Base-by-base conservation (phyloP, 1,140 invertebrate genomes). In the Protaetia brevitarsis region DNA sequence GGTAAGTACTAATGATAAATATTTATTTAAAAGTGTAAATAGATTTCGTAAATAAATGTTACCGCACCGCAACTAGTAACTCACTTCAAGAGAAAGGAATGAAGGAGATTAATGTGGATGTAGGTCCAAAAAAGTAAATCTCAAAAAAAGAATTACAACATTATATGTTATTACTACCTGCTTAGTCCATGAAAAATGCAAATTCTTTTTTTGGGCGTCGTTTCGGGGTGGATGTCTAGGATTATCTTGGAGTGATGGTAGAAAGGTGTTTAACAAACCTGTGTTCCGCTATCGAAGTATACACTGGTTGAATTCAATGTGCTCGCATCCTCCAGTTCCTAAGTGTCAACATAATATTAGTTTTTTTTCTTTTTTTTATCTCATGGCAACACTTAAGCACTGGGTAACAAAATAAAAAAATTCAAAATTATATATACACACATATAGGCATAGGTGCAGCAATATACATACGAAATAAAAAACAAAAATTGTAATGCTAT, bases 181-280 rank as follows among this genome's bases (percentile, higher is more conserved):
- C 19, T 51, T 19, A 23, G 21, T 51, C 41, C 41, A 26, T 16
- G 26, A 51, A 51, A 51, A 59, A 13, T 6, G 57, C 27, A 31
- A 31, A 21, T 59, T 31, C 29, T 59, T 31, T 59, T 59, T 31
- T 59, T 59, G 57, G 29, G 23, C 13, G 57, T 29, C 30, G 57
- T 29, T n/a, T 58, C n/a, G 57, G 7, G 26, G 26, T 13, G 26
- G 29, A 59, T 29, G 26, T 29, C 29, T 31, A 23, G 41, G 41
- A 51, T 41, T 3, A 51, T 51, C 13, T 51, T 21, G 41, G 41
- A 51, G 26, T 51, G 16, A 8, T 51, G 60, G 73, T 75, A 77
- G 76, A 77, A 76, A 77, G 75, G 73, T 73, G 64, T 71, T 65
- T 66, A 73, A 78, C 77, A 78, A 77, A 78, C 76, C 77, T 77